These are phyloP conservation scores for Laupala kohalensis DNA, from an alignment of 1,140 invertebrate species.

Conservation along the genomic window DNA sequence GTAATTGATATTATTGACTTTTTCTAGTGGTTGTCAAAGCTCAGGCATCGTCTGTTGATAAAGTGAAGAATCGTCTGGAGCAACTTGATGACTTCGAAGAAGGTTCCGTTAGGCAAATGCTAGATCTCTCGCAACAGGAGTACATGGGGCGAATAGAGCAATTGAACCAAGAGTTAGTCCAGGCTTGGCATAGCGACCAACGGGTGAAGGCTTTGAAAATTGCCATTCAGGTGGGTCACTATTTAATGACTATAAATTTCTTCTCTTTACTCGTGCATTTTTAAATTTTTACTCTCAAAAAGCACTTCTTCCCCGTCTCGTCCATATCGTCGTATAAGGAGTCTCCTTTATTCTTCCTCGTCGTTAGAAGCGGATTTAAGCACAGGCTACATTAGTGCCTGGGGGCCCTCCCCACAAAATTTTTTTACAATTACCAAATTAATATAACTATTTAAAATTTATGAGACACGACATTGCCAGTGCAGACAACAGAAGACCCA, in stretches of 20 bases:
- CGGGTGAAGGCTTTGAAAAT: slow-evolving; percentile 94
- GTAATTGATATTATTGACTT: slow-evolving; percentile 11
- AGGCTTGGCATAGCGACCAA: slow-evolving; percentile 86
- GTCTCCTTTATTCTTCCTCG: too few species aligned
- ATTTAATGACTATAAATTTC: too few species aligned
- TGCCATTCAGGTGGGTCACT: slow-evolving; percentile 48
- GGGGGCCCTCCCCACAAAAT: too few species aligned
- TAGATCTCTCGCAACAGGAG: slow-evolving; percentile 83
- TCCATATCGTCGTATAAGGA: too few species aligned
- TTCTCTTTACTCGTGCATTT: too few species aligned
- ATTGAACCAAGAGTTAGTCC: slow-evolving; percentile 74
- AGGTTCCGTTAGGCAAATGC: slow-evolving; percentile 70
- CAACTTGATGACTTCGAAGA: slow-evolving; percentile 92
- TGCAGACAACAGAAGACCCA: too few species aligned
- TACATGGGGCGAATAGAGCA: slow-evolving; percentile 79
- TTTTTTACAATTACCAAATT: too few species aligned
- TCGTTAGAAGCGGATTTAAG: neutral
- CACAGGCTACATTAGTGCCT: too few species aligned
- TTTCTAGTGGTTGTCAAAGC: slow-evolving; percentile 59
- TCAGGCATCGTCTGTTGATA: slow-evolving; percentile 66
- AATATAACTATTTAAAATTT: too few species aligned
- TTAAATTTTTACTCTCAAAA: too few species aligned
- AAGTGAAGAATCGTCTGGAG: slow-evolving; percentile 80
- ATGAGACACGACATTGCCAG: too few species aligned
- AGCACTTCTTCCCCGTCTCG: too few species aligned